Base-by-base conservation (phyloP, 2,888 invertebrate genomes). In the Caenorhabditis plicata region DNA sequence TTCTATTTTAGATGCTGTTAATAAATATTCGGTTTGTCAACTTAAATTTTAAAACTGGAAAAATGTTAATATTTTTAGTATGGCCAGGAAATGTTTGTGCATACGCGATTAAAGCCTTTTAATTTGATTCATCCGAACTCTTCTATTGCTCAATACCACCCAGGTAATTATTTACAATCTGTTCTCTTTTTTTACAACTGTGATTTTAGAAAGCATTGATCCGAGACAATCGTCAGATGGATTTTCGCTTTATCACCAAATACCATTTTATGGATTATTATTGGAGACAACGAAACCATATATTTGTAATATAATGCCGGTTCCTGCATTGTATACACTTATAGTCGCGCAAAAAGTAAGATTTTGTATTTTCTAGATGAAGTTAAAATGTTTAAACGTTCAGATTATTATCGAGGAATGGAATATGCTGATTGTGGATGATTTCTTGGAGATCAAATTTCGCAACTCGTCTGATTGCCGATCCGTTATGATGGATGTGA, bases 1-100 rank as follows among this genome's bases (percentile, higher is more conserved):
- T 52, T 91, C 94, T 0, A 87, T 92, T n/a, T 88, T 91, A 1
- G 96, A 98, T 82, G 91, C 92, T 75, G 90, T 90, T 75, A 96
- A 96, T 82, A 88, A 89, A 73, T 91, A 89, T 77, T 92, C 92
- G 85, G 87, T 87, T 20, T 39, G 53, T 33, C 39, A 13, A 25
- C 22, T 3, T 15, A n/a, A 15, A 5, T 27, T 4, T 20, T 15
- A 13, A 41, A 8, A 3, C 15, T 17, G 25, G 15, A 17, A 1
- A 40, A 20, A 26, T 17, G 2, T 31, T 8, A 1, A 11, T n/a
- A 1, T 35, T 60, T 63, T 46, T 55, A 69, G 64, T 67, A 68
- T 48, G 75, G 75, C n/a, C 71, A 76, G 38, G 78, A 78, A 22
- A 66, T 75, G 51, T 77, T 71, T 50, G 68, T 69, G 5, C 78